Base-by-base conservation (phyloP, 30 jellyfish, hydroid and myxozoan species). In the Sanderia malayensis region DNA sequence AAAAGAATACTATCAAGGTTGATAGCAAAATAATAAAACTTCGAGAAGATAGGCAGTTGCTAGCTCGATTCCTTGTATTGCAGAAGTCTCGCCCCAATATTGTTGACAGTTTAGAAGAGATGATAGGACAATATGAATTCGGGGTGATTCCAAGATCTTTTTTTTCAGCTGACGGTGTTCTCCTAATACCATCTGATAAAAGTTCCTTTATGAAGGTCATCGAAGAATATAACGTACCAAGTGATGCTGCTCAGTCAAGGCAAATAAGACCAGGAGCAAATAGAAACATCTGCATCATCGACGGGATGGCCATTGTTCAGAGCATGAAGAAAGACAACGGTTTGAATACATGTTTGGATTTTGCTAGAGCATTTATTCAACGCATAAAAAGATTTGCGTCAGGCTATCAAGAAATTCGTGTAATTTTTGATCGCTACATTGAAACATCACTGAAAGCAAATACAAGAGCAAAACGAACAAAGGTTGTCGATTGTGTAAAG, bases 251-350 rank as follows among this genome's bases (percentile, higher is more conserved):
- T 41, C 55, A 41, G 55, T 41, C 55, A 41, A 41, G 55, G 55
- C 55, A 41, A 41, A 41, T 41, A 41, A 41, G 55, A 41, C 55
- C 55, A 41, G 55, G 55, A 41, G 55, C 55, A 41, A 41, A 41
- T 41, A 41, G 55, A 41, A 41, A 41, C 55, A 41, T 41, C n/a
- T n/a, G n/a, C n/a, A n/a, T n/a, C n/a, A n/a, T n/a, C n/a, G n/a
- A n/a, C n/a, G n/a, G n/a, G n/a, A 41, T 41, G 55, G 55, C 55
- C 55, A 41, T 41, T 41, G 55, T 41, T 41, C 55, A 41, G 55
- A 41, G 55, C 55, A 41, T 41, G 55, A 41, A 41, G 55, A 41
- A 41, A 41, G 55, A 41, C 55, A 41, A 41, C 55, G 55, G 55
- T 41, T 6, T 41, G 55, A 41, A 41, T 41, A 41, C 55, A 41